These are phyloP conservation scores for Psophia crepitans DNA, from an alignment of 2,113 vertebrate species.

Conservation along the genomic window DNA sequence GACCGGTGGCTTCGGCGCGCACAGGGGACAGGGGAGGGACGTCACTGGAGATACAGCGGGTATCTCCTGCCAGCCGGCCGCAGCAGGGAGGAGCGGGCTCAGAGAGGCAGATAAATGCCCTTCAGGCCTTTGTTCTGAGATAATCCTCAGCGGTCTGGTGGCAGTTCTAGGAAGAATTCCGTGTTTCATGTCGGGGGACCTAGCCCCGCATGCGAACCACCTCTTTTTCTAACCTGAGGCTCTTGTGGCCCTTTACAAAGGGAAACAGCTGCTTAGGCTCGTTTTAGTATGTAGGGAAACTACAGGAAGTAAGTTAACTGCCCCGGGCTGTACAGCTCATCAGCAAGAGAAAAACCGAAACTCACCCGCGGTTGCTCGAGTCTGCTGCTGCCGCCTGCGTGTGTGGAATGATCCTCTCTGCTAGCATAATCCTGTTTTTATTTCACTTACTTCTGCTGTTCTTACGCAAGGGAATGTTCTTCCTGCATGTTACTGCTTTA, in stretches of 20 bases:
- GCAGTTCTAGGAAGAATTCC: background rate
- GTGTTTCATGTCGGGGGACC: accelerated
- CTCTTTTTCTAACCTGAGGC: background rate
- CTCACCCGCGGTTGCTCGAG: background rate
- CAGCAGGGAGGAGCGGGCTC: background rate
- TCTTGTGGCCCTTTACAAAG: background rate
- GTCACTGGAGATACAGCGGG: background rate
- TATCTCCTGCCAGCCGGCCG: background rate
- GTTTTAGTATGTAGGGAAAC: background rate
- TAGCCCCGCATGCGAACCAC: accelerated
- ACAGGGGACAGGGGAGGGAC: background rate
- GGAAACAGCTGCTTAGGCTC: background rate
- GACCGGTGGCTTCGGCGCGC: background rate
- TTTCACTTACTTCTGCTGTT: background rate
- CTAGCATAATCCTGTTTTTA: background rate
- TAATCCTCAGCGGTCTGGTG: background rate
- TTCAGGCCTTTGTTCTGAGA: background rate
- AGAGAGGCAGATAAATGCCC: background rate
- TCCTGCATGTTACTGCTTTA: background rate
- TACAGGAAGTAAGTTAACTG: background rate
- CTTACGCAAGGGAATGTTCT: accelerated
- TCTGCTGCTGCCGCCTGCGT: background rate
- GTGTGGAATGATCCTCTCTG: background rate
- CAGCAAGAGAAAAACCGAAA: background rate
- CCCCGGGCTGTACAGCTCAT: background rate